Percentiles rank a stretch among this genome's conserved stretches.
Evolutionary conservation across 2,797 vertebrate species (phyloP).

Genomic region (Alfaro cultratus): DNA sequence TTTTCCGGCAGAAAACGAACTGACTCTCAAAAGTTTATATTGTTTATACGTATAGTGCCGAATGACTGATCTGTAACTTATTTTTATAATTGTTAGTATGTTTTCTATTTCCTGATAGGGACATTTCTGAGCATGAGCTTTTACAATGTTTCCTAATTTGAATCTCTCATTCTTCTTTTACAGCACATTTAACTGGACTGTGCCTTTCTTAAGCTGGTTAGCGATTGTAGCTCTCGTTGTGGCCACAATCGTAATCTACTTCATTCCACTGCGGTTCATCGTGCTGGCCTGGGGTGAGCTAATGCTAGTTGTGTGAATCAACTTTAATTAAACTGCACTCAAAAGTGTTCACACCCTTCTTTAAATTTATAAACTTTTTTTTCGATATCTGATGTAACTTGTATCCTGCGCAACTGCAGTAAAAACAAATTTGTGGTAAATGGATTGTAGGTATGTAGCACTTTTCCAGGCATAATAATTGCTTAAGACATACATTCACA

Average conservation of each 20-base stretch:
- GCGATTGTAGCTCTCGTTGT: conserved; percentile 88
- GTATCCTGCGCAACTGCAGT: neutral
- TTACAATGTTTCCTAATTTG: conserved; percentile 11
- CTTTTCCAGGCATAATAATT: neutral
- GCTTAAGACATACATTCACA: neutral
- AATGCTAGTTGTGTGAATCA: conserved; percentile 14
- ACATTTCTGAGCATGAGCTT: neutral
- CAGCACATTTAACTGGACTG: conserved; percentile 98
- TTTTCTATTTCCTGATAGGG: neutral
- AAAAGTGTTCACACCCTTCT: neutral
- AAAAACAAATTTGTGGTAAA: neutral
- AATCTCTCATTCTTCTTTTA: conserved; percentile 35
- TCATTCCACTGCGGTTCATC: conserved; percentile 95
- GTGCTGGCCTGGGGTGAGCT: conserved; percentile 96
- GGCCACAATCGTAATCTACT: conserved; percentile 90
- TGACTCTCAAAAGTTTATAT: conserved; percentile 8
- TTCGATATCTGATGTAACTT: neutral
- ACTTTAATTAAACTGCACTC: neutral
- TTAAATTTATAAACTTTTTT: neutral
- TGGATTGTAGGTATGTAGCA: neutral
- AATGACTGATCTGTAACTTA: conserved; percentile 25
- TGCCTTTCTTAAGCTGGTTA: conserved; percentile 98
- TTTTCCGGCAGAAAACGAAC: conserved; percentile 21
- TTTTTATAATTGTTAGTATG: neutral
- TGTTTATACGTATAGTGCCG: neutral